Conservation (phyloP, 2,888 invertebrate species). For the Drosophila testacea region DNA sequence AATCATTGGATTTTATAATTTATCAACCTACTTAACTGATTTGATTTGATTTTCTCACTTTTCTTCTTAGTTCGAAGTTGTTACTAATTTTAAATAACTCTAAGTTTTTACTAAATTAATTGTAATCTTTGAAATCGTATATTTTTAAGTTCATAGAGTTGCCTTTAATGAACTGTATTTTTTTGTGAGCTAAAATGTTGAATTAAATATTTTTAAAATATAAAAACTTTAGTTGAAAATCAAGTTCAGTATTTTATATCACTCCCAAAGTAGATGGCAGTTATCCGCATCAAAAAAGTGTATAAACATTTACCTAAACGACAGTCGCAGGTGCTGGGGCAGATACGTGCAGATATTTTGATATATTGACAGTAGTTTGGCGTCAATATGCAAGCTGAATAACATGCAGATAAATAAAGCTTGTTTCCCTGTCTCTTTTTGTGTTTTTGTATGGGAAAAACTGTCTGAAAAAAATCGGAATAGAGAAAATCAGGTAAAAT, state of each 20-base stretch:
- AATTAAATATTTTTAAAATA: neutral
- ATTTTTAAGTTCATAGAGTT: no score
- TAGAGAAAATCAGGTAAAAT: slow-evolving; percentile 1
- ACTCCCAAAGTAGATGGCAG: neutral
- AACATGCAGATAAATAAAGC: slow-evolving; percentile 20
- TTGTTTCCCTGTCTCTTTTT: neutral
- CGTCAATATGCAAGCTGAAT: slow-evolving; percentile 21
- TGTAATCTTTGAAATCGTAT: no score
- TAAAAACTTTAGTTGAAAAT: neutral
- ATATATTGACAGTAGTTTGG: slow-evolving; percentile 25
- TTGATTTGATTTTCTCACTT: no score
- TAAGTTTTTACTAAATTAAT: no score
- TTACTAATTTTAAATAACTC: no score
- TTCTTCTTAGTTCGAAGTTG: no score
- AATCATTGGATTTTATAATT: no score
- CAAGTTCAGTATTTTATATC: neutral
- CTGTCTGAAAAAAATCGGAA: slow-evolving; percentile 11
- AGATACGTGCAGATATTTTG: slow-evolving; percentile 34
- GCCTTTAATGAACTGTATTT: no score
- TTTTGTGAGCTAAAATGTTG: neutral
- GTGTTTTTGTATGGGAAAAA: neutral
- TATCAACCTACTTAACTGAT: no score
- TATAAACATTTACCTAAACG: slow-evolving; percentile 3
- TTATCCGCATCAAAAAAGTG: neutral
- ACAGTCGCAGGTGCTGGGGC: slow-evolving; percentile 20